Conservation (phyloP, 1,140 invertebrate genomes). For the Steinernema feltiae region DNA sequence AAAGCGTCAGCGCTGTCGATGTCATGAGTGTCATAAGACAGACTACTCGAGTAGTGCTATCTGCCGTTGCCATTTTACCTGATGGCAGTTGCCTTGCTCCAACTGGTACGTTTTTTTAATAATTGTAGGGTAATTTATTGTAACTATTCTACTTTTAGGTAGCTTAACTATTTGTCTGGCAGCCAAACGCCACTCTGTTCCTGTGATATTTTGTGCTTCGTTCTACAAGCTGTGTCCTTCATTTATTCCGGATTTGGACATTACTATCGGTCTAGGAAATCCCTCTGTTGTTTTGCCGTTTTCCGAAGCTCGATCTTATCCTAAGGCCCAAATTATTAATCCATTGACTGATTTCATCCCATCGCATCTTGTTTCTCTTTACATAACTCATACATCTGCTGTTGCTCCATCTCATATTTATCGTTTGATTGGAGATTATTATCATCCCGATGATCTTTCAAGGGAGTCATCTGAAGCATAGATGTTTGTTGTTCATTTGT, state of each 20-base stretch:
- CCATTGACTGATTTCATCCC: conserved; percentile 38
- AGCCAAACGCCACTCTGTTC: conserved; percentile 38
- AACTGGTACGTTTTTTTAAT: conserved; percentile 5
- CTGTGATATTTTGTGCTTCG: conserved; percentile 29
- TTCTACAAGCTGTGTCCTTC: conserved; percentile 38
- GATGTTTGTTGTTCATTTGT: neutral
- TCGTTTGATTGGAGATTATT: conserved; percentile 32
- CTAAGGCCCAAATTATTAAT: conserved; percentile 22
- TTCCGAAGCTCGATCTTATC: conserved; percentile 16
- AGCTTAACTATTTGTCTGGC: conserved; percentile 34
- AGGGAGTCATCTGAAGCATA: neutral
- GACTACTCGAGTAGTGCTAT: conserved; percentile 36
- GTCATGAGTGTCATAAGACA: conserved; percentile 24
- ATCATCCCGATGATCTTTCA: conserved; percentile 34
- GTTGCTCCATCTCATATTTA: conserved; percentile 33
- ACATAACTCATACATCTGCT: conserved; percentile 33
- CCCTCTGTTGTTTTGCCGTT: conserved; percentile 15
- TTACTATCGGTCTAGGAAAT: conserved; percentile 22
- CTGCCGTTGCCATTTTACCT: conserved; percentile 33
- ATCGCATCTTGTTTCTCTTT: conserved; percentile 30
- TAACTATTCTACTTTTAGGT: conserved; percentile 20
- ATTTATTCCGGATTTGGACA: conserved; percentile 33
- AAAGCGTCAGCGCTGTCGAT: conserved; percentile 28
- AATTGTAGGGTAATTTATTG: neutral
- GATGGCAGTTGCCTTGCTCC: conserved; percentile 32